Evolutionary conservation across 2,113 vertebrate species (phyloP).

Genomic region (Hippocampus mohnikei): DNA sequence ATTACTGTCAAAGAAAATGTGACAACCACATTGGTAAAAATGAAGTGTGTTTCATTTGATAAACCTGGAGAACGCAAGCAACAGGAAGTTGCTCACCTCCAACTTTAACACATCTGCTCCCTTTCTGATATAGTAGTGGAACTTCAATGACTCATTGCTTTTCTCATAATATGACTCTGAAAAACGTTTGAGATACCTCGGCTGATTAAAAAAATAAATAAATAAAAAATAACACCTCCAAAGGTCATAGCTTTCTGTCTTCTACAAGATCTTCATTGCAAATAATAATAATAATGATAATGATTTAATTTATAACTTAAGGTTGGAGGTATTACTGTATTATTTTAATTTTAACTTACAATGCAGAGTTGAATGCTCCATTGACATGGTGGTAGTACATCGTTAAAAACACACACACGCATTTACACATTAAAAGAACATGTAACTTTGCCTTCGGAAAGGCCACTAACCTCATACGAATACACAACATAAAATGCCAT

Average conservation of each 20-base stretch:
- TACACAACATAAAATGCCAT: neutral
- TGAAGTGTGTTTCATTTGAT: neutral
- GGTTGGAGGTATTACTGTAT: too few relatives aligned
- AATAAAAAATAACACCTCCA: neutral
- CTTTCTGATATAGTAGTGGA: conserved; percentile 10
- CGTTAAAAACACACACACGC: too few relatives aligned
- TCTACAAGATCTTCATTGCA: neutral
- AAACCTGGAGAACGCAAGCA: neutral
- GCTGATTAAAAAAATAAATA: neutral
- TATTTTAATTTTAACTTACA: too few relatives aligned
- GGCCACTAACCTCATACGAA: neutral
- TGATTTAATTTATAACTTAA: too few relatives aligned
- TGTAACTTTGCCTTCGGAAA: neutral
- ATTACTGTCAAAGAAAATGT: too few relatives aligned
- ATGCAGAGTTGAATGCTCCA: too few relatives aligned
- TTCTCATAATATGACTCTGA: conserved; percentile 27
- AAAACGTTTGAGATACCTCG: neutral
- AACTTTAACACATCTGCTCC: neutral
- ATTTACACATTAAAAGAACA: neutral
- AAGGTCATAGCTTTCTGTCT: conserved; percentile 4
- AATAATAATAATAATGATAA: neutral
- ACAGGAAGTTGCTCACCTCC: conserved; percentile 36
- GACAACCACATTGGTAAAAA: neutral
- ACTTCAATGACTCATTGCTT: conserved; percentile 27
- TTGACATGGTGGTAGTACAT: too few relatives aligned